phyloP scores from a whole-genome alignment of 1,140 invertebrate species.

The Capitella teleta region DNA sequence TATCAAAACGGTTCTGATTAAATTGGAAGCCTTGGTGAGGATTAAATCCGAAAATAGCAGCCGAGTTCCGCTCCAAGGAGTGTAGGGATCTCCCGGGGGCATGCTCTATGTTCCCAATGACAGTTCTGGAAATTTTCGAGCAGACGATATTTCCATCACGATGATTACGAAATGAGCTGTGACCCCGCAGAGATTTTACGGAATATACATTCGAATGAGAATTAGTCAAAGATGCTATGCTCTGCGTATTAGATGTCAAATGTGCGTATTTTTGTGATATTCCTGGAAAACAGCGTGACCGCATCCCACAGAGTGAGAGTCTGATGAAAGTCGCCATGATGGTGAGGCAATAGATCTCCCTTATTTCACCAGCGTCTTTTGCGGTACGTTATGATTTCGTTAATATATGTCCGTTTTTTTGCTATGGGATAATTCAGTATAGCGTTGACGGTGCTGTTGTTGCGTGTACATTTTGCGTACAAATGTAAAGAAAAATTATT shows the following conservation, averaged over 20 bases:
- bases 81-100: not conserved
- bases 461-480: no score
- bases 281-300: not conserved
- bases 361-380: no score
- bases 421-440: no score
- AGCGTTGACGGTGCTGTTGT: no score
- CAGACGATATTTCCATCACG: not conserved
- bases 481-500: no score
- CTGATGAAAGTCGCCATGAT: slow-evolving; percentile 9
- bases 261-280: not conserved
- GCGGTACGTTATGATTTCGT: no score
- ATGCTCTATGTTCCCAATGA: not conserved
- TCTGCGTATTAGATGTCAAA: not conserved
- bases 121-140: not conserved
- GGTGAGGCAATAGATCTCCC: no score
- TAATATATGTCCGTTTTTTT: no score
- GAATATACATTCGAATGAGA: not conserved
- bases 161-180: not conserved
- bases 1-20: no score
- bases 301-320: not conserved
- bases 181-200: not conserved
- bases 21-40: not conserved
- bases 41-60: not conserved
- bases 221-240: not conserved
- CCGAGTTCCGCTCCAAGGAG: not conserved